Evolutionary conservation across 2,888 invertebrate species (phyloP).

Genomic region (Metalampra italica): DNA sequence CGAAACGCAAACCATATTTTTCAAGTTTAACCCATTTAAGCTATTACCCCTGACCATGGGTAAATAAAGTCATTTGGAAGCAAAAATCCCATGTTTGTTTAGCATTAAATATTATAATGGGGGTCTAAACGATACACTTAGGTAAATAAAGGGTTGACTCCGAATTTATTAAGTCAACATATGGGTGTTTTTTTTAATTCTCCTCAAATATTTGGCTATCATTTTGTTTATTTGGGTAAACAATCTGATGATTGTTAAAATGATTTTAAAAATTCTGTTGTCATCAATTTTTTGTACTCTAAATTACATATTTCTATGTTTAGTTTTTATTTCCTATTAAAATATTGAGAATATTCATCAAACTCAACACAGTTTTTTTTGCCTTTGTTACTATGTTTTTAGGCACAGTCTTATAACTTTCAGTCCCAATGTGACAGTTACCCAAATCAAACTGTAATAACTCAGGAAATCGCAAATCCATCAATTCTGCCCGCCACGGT

Average conservation of each 20-base stretch:
- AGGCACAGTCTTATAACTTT: too few species aligned
- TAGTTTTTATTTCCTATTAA: too few species aligned
- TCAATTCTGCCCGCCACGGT: slow-evolving; percentile 39
- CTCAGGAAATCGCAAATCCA: slow-evolving; percentile 42
- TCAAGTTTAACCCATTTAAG: slow-evolving; percentile 14
- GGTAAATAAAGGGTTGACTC: slow-evolving; percentile 71
- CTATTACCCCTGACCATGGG: slow-evolving; percentile 28
- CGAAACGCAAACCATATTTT: neutral
- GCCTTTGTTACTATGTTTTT: too few species aligned
- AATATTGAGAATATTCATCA: neutral
- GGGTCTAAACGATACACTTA: slow-evolving; percentile 56
- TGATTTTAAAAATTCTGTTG: slow-evolving; percentile 5
- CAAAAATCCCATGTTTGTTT: slow-evolving; percentile 67
- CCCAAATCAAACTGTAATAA: slow-evolving; percentile 32
- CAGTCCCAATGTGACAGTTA: slow-evolving; percentile 14
- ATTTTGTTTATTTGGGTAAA: slow-evolving; percentile 43
- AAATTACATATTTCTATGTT: too few species aligned
- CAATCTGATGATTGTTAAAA: slow-evolving; percentile 16
- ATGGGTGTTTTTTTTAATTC: slow-evolving; percentile 38
- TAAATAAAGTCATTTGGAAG: slow-evolving; percentile 66
- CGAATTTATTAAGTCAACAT: slow-evolving; percentile 58
- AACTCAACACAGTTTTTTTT: neutral
- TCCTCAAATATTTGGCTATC: slow-evolving; percentile 45
- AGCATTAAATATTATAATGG: slow-evolving; percentile 75
- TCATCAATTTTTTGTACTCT: slow-evolving; percentile 1